Conservation (phyloP, 2,888 invertebrate genomes). For the Ochropacha duplaris region DNA sequence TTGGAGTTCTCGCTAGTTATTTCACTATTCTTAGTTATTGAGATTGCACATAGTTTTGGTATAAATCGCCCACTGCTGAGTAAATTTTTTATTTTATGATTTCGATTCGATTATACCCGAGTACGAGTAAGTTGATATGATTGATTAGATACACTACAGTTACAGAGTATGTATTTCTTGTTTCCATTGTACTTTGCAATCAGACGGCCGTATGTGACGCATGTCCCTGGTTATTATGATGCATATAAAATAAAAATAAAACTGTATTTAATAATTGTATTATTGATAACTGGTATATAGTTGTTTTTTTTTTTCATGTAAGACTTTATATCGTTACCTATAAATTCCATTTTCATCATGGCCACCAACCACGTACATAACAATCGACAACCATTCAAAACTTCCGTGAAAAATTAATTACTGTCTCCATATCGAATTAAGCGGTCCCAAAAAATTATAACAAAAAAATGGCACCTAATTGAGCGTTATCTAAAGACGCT, state of each 20-base stretch:
- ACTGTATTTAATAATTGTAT: too few relatives aligned
- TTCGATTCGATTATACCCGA: not conserved
- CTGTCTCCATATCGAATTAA: slow-evolving; percentile 35
- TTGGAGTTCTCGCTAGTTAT: slow-evolving; percentile 24
- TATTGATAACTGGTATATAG: too few relatives aligned
- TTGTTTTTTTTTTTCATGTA: not conserved
- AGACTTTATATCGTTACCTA: not conserved
- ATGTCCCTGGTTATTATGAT: too few relatives aligned
- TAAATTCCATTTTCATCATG: not conserved
- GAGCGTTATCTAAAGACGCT: slow-evolving; percentile 70
- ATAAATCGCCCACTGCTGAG: not conserved
- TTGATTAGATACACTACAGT: too few relatives aligned
- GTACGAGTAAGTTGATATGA: too few relatives aligned
- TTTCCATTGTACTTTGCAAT: too few relatives aligned
- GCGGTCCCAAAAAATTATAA: slow-evolving; percentile 38
- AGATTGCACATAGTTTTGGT: slow-evolving; percentile 29
- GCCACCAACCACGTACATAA: not conserved
- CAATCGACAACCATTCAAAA: not conserved
- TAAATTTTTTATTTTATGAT: not conserved
- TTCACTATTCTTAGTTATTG: slow-evolving; percentile 17
- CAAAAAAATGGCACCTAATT: slow-evolving; percentile 68
- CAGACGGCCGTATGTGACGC: too few relatives aligned
- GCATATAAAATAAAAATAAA: too few relatives aligned
- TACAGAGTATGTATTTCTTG: too few relatives aligned
- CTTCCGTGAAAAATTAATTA: not conserved